A percentile compares a stretch with the other conserved stretches of the same genome.
Evolutionary conservation across 1,140 invertebrate species (phyloP).

Genomic region (Conus ventricosus): DNA sequence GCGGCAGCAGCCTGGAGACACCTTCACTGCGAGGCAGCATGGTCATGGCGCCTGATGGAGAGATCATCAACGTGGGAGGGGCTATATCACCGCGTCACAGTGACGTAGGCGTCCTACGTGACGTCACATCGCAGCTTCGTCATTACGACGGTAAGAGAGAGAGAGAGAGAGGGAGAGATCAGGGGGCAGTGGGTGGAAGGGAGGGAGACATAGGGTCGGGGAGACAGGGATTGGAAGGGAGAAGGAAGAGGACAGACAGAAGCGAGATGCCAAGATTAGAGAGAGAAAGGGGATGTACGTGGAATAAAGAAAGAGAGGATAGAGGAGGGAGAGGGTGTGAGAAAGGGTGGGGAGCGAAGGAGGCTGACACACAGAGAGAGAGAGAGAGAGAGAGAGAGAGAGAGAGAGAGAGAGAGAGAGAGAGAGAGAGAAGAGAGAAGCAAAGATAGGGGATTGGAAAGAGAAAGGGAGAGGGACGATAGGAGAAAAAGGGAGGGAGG

Average conservation of each 20-base stretch:
- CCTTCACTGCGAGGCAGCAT: constrained; percentile 63
- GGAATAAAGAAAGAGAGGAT: background rate
- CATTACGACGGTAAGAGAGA: background rate
- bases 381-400: too few species aligned
- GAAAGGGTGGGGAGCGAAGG: too few species aligned
- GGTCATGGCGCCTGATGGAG: constrained; percentile 67
- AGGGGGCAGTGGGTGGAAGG: background rate
- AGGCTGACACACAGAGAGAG: too few species aligned
- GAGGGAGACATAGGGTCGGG: background rate
- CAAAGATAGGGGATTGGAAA: too few species aligned
- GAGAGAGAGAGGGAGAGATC: too few species aligned
- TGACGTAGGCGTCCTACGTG: constrained; percentile 43
- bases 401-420: too few species aligned
- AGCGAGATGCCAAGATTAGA: background rate
- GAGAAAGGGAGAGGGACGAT: too few species aligned
- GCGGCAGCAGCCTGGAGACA: constrained; percentile 48
- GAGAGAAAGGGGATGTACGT: too few species aligned
- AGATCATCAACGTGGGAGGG: constrained; percentile 66
- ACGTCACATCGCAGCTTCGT: constrained; percentile 25
- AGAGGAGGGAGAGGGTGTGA: background rate
- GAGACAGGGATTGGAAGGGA: background rate
- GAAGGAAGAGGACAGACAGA: background rate
- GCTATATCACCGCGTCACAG: constrained; percentile 45
- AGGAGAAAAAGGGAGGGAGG: too few species aligned
- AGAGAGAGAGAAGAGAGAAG: too few species aligned